Evolutionary conservation across 2,797 vertebrate species (phyloP).

Genomic region (Pristis pectinata): DNA sequence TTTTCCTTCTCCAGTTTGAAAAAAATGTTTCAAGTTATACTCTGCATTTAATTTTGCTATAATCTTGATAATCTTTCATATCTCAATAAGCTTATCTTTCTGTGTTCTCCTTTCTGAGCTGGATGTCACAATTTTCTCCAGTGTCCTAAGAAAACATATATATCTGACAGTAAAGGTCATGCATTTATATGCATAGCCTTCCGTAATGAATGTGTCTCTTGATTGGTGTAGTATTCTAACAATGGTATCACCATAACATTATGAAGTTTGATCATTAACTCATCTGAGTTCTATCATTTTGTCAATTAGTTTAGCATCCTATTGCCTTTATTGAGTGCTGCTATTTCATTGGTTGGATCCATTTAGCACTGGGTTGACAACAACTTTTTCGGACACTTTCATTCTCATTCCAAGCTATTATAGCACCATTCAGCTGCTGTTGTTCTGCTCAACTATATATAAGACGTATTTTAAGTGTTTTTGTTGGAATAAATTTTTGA

Average conservation of each 20-base stretch:
- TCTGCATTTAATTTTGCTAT: not conserved
- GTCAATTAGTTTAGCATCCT: not conserved
- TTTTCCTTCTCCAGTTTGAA: too few relatives aligned
- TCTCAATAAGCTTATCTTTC: not conserved
- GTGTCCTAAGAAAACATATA: not conserved
- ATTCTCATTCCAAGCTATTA: not conserved
- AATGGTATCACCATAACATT: too few relatives aligned
- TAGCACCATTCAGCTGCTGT: not conserved
- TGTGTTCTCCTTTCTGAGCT: not conserved
- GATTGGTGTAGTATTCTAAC: too few relatives aligned
- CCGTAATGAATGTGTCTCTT: not conserved
- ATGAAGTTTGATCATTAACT: not conserved
- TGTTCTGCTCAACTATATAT: not conserved
- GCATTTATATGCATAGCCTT: not conserved
- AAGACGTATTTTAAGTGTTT: not conserved
- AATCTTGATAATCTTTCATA: not conserved
- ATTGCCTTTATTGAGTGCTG: not conserved
- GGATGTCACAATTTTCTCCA: not conserved
- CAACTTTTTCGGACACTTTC: not conserved
- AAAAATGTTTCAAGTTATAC: not conserved
- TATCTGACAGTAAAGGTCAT: not conserved
- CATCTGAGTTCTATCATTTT: not conserved
- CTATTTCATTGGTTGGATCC: not conserved
- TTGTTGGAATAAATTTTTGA: not conserved
- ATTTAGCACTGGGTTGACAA: not conserved